Evolutionary conservation across 2,113 vertebrate species (phyloP).

Genomic region (Strix uralensis): DNA sequence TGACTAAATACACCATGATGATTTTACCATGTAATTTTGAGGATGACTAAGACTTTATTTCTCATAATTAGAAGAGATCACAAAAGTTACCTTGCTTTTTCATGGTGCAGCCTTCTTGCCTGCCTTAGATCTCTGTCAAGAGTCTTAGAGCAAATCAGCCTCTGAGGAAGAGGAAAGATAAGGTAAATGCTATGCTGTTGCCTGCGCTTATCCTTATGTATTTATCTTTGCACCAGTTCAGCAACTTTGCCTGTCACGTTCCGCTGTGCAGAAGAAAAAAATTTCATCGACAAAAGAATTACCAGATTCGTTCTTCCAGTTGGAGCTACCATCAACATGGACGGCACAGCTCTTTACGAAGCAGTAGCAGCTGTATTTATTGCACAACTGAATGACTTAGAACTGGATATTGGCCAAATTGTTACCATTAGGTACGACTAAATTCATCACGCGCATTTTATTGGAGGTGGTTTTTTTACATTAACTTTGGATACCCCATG

Average conservation of each 20-base stretch:
- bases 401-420: conserved; percentile 88
- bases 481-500: not conserved
- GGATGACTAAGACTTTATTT: not conserved
- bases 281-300: conserved; percentile 91
- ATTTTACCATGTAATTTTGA: not conserved
- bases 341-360: conserved; percentile 95
- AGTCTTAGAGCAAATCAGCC: not conserved
- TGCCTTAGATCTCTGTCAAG: not conserved
- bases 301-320: conserved; percentile 95
- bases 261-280: conserved; percentile 94
- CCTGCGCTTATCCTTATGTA: not conserved
- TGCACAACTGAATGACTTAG: conserved; percentile 89
- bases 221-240: conserved; percentile 77
- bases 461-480: not conserved
- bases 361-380: conserved; percentile 97
- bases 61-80: not conserved
- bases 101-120: not conserved
- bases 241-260: conserved; percentile 97
- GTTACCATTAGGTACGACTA: conserved; percentile 89
- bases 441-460: not conserved
- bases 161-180: not conserved
- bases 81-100: not conserved
- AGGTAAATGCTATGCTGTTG: not conserved
- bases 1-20: not conserved
- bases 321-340: conserved; percentile 99